These are phyloP conservation scores for Oreotrochilus melanogaster DNA, from an alignment of 2,113 vertebrate genomes.

Conservation along the genomic window DNA sequence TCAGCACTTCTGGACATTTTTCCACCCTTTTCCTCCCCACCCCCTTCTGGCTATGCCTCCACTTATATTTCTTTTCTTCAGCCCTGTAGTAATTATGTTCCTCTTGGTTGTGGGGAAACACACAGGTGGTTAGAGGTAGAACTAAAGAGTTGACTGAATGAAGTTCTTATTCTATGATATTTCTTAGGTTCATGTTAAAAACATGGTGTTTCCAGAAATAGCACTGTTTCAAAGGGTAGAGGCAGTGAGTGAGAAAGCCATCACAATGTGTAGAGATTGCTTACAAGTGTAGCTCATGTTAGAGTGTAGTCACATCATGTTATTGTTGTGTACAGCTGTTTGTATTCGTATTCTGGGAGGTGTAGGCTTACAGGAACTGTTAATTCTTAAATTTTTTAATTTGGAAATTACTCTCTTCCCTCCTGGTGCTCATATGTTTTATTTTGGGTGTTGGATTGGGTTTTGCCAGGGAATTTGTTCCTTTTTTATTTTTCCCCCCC, in stretches of 20 bases:
- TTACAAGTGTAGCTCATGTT: neutral
- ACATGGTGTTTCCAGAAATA: neutral
- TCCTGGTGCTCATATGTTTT: neutral
- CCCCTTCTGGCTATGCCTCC: neutral
- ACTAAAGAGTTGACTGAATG: neutral
- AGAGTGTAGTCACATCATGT: neutral
- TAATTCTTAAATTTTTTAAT: neutral
- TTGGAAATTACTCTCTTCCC: neutral
- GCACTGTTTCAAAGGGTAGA: neutral
- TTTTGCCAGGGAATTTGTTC: neutral
- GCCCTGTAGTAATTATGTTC: neutral
- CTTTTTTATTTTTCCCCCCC: neutral
- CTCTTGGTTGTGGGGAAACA: neutral
- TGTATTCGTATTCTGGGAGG: neutral
- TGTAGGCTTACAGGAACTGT: neutral
- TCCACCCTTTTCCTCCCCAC: accelerated
- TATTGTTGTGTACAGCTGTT: neutral
- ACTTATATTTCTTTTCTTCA: neutral
- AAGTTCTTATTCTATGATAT: neutral
- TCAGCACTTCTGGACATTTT: neutral
- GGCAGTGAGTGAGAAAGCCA: neutral
- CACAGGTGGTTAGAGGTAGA: neutral
- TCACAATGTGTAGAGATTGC: accelerated
- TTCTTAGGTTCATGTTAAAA: neutral
- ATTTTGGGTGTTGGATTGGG: neutral